Conservation (phyloP, 2,888 invertebrate genomes). For the Hydraecia micacea region DNA sequence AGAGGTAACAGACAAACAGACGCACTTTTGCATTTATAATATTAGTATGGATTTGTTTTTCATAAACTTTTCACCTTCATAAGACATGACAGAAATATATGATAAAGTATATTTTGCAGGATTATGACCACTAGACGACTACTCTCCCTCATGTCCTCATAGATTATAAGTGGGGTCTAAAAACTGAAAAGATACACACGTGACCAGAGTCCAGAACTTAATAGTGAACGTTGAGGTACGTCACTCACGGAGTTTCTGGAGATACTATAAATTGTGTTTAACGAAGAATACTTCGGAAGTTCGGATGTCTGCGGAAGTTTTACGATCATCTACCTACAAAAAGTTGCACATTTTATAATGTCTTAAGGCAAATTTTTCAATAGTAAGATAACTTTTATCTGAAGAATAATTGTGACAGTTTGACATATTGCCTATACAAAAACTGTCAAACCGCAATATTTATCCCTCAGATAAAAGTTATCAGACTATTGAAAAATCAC, state of each 20-base stretch:
- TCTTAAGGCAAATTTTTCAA: no score
- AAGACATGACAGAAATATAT: background rate
- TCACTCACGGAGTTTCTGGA: slow-evolving; percentile 88
- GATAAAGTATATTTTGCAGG: slow-evolving; percentile 74
- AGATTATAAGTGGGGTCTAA: slow-evolving; percentile 89
- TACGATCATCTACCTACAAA: slow-evolving; percentile 90
- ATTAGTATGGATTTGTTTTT: background rate
- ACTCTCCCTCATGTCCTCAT: slow-evolving; percentile 90
- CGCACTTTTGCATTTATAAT: no score
- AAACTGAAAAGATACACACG: slow-evolving; percentile 87
- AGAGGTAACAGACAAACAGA: no score
- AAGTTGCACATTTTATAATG: slow-evolving; percentile 90
- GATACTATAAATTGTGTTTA: slow-evolving; percentile 75
- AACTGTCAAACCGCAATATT: no score
- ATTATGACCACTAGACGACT: slow-evolving; percentile 77
- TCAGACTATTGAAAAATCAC: no score
- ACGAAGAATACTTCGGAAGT: slow-evolving; percentile 86
- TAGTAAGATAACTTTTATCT: no score
- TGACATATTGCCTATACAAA: no score
- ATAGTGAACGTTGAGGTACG: slow-evolving; percentile 90
- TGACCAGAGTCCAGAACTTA: slow-evolving; percentile 83
- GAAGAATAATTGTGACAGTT: no score
- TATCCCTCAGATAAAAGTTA: no score
- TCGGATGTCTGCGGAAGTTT: slow-evolving; percentile 90
- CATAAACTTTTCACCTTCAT: background rate